A percentile compares a stretch with the other conserved stretches of the same genome.
These are phyloP conservation scores for Varecia variegata DNA, from an alignment of 2,797 vertebrate genomes.

Conservation along the genomic window DNA sequence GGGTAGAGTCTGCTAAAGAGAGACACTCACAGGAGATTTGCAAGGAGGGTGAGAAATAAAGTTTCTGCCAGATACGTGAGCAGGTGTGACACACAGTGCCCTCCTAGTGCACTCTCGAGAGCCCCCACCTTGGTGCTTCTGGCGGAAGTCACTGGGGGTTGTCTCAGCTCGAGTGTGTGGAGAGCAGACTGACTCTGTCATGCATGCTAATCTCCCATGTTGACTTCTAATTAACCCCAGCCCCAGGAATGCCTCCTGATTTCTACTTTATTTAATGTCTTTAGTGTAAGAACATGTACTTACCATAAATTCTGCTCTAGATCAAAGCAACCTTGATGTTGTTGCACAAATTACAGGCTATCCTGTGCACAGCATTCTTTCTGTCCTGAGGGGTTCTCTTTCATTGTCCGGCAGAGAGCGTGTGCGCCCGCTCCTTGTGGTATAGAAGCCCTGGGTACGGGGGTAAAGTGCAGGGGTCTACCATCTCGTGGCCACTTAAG, in stretches of 20 bases:
- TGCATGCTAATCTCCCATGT: background rate
- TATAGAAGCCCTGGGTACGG: background rate
- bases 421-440: too few relatives aligned
- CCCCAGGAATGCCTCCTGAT: background rate
- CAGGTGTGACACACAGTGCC: rapidly evolving
- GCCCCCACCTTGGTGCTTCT: rapidly evolving
- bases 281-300: background rate
- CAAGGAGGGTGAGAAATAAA: background rate
- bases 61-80: background rate
- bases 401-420: background rate
- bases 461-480: background rate
- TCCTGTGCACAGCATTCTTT: background rate
- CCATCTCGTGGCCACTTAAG: too few relatives aligned
- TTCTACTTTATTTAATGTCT: background rate
- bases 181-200: background rate
- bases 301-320: background rate
- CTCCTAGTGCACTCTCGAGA: background rate
- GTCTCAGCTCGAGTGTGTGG: background rate
- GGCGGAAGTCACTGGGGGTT: background rate
- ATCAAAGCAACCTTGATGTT: background rate
- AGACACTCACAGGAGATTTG: background rate
- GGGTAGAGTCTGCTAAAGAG: background rate
- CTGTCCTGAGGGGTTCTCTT: background rate
- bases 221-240: background rate
- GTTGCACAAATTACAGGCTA: background rate